These are phyloP conservation scores for Epinotia bilunana DNA, from an alignment of 2,888 invertebrate genomes.

Conservation along the genomic window DNA sequence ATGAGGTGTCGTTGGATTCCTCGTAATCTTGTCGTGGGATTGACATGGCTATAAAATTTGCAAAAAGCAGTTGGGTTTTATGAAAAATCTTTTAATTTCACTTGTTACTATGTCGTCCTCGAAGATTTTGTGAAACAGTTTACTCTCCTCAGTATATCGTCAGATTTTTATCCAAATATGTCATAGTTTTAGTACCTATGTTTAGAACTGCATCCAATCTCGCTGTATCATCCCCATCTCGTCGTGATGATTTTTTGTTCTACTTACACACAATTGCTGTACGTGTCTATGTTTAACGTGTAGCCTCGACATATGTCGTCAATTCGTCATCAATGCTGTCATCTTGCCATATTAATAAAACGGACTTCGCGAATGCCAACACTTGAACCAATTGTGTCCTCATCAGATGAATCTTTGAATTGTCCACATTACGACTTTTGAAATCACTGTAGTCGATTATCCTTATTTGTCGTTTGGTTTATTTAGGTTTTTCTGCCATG, in stretches of 20 bases:
- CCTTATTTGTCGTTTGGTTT: slow-evolving; percentile 9
- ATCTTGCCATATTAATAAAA: slow-evolving; percentile 43
- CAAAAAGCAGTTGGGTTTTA: no score
- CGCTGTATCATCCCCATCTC: not conserved
- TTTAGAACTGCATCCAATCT: not conserved
- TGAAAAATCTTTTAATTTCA: no score
- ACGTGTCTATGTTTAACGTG: slow-evolving; percentile 15
- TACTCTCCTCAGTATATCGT: no score
- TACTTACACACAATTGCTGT: not conserved
- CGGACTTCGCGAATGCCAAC: slow-evolving; percentile 33
- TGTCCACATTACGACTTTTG: slow-evolving; percentile 14
- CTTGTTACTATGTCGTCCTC: no score
- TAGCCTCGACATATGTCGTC: slow-evolving; percentile 24
- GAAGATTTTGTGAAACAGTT: not conserved
- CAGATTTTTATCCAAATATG: no score
- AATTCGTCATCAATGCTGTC: slow-evolving; percentile 46
- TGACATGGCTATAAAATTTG: no score
- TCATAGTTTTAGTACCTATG: not conserved
- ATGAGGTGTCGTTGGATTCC: no score
- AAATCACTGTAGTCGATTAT: slow-evolving; percentile 1
- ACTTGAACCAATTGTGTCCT: slow-evolving; percentile 42
- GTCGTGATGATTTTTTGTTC: not conserved
- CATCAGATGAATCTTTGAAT: slow-evolving; percentile 12
- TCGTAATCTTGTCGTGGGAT: no score
- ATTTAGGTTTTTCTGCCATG: slow-evolving; percentile 28